Evolutionary conservation across 2,113 vertebrate species (phyloP).

Genomic region (Aptenodytes patagonicus): DNA sequence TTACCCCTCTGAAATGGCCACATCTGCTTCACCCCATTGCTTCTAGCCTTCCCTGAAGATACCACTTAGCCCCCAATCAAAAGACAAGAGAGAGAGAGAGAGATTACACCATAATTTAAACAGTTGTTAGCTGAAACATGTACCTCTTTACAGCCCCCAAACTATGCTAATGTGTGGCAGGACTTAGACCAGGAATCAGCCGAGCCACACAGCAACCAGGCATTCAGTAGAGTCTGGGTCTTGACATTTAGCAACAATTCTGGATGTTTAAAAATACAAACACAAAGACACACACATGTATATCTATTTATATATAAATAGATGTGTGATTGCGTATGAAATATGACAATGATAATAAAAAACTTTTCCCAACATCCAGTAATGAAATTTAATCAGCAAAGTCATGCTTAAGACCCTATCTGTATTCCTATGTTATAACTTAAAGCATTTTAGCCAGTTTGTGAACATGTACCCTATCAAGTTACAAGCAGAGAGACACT

Average conservation of each 20-base stretch:
- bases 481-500: not conserved
- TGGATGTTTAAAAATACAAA: not conserved
- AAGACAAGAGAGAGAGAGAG: not conserved
- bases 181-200: not conserved
- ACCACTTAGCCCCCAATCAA: not conserved
- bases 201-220: not conserved
- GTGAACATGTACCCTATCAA: not conserved
- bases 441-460: not conserved
- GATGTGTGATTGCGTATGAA: not conserved
- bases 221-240: too few relatives aligned
- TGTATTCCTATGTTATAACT: not conserved
- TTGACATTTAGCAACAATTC: not conserved
- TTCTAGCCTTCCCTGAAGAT: not conserved
- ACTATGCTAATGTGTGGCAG: not conserved
- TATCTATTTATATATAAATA: not conserved
- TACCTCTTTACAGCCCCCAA: not conserved
- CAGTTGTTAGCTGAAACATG: not conserved
- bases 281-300: not conserved
- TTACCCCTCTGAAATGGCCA: not conserved
- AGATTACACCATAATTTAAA: not conserved
- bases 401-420: not conserved
- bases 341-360: not conserved
- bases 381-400: not conserved
- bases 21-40: not conserved
- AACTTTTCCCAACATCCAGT: not conserved